phyloP scores from a whole-genome alignment of 2,797 vertebrate species.

The Siniperca obscura region DNA sequence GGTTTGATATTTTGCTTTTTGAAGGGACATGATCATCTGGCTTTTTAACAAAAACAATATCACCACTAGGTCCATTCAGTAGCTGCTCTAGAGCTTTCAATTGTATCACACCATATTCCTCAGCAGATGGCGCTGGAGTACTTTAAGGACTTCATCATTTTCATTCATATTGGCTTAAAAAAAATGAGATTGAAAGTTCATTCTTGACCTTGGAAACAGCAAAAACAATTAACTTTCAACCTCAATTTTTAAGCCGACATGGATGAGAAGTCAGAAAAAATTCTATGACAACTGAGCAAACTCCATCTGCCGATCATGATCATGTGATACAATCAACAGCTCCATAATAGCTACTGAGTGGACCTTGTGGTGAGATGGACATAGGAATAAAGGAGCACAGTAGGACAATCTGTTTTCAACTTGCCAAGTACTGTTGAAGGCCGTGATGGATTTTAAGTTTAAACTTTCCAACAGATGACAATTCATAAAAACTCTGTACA shows the following conservation, averaged over 20 bases:
- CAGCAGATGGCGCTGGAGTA: background rate
- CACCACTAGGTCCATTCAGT: background rate
- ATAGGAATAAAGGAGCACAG: constrained; percentile 23
- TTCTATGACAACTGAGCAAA: background rate
- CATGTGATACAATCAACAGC: background rate
- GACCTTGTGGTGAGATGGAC: constrained; percentile 12
- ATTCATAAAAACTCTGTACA: constrained; percentile 36
- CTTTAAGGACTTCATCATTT: too few relatives aligned
- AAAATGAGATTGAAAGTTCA: too few relatives aligned
- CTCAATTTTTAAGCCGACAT: background rate
- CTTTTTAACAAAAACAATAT: background rate
- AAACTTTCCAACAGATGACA: constrained; percentile 15
- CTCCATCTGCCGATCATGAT: background rate
- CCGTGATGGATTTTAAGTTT: constrained; percentile 30
- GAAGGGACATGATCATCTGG: background rate
- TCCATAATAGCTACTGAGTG: background rate
- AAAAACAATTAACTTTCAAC: background rate
- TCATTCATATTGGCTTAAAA: too few relatives aligned
- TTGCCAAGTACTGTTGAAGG: constrained; percentile 40
- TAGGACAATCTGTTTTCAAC: constrained; percentile 30
- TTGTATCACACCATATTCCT: background rate
- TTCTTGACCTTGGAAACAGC: background rate
- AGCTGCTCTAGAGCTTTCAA: background rate
- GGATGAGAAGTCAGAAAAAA: background rate
- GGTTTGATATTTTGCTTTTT: background rate